Evolutionary conservation across 2,888 invertebrate species (phyloP), one percentile per base, ranked within the genome.

Genomic region (Mesorhabditis belari): DNA sequence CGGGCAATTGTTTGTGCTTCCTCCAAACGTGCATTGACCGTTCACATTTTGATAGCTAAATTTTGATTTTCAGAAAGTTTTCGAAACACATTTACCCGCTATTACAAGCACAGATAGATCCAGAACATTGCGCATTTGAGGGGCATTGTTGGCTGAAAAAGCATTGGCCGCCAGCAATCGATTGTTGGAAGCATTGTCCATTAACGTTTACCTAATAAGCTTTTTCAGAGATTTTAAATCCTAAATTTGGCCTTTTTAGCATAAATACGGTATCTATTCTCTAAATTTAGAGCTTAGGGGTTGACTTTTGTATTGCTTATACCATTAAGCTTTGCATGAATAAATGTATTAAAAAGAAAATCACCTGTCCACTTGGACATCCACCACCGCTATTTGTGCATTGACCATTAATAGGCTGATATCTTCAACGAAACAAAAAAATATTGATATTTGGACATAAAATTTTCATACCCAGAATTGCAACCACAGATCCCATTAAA

Each of bases 81-180:
- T 49, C 4, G 54, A 17, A 17, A 6, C n/a, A 3, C 19, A 27
- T 4, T 23, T 55, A 24, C 55, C 55, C 19, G n/a, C 12, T 27
- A 19, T 19, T 9, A 35, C 44, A 35, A 2, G 12, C n/a, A 2
- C 44, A 35, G n/a, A 35, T 35, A n/a, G 53, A 29, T 19, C 44
- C 21, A 25, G 50, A 52, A 55, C 55, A 55, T 19, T 25, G 24
- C 5, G n/a, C n/a, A 6, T 35, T 26, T 1, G 53, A 35, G 25
- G 35, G 21, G 27, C 60, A 60, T 55, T 55, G 55, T 24, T 52
- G 53, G 49, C 55, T 55, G 54, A 60, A 53, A 25, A 25, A 24
- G n/a, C 44, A 35, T 35, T 35, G 44, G 44, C 44, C 44, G 12
- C 44, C 44, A 9, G n/a, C 12, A 35, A 17, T 17, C 12, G 44